phyloP scores from a whole-genome alignment of 2,113 vertebrate genomes.

The Etheostoma spectabile region DNA sequence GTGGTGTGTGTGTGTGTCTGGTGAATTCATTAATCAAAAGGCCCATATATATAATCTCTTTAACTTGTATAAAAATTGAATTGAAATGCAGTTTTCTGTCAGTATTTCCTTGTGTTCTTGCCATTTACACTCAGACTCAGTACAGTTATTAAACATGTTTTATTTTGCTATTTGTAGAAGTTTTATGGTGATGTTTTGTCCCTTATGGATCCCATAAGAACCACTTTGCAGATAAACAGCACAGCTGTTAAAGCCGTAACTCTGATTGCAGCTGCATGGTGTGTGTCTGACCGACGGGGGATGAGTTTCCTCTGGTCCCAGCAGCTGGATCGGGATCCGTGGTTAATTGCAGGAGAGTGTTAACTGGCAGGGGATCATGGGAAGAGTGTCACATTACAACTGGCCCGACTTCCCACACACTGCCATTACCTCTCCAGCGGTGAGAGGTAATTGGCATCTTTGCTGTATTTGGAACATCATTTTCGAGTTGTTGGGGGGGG shows the following conservation, averaged over 20 bases:
- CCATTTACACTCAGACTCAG: neutral
- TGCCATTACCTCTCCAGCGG: constrained; percentile 31
- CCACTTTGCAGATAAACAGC: neutral
- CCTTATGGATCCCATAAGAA: neutral
- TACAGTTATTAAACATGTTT: neutral
- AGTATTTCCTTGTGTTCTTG: neutral
- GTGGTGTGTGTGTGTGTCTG: neutral
- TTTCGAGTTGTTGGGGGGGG: constrained; percentile 22
- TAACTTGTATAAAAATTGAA: neutral
- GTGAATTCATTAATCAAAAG: neutral
- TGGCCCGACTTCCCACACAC: constrained; percentile 7
- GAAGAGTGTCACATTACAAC: constrained; percentile 3
- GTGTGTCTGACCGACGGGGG: neutral
- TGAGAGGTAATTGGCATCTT: constrained; percentile 34
- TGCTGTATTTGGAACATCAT: constrained; percentile 19
- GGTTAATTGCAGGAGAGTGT: constrained; percentile 10
- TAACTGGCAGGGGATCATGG: constrained; percentile 11
- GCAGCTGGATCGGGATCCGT: neutral
- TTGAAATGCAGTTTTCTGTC: neutral
- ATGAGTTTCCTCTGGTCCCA: neutral
- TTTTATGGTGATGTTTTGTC: too few species aligned
- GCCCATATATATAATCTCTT: too few species aligned
- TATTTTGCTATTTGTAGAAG: neutral
- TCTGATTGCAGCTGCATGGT: neutral
- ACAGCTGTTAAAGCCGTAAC: neutral